phyloP scores from a whole-genome alignment of 2,888 invertebrate genomes.

The Nymphalis urticae region DNA sequence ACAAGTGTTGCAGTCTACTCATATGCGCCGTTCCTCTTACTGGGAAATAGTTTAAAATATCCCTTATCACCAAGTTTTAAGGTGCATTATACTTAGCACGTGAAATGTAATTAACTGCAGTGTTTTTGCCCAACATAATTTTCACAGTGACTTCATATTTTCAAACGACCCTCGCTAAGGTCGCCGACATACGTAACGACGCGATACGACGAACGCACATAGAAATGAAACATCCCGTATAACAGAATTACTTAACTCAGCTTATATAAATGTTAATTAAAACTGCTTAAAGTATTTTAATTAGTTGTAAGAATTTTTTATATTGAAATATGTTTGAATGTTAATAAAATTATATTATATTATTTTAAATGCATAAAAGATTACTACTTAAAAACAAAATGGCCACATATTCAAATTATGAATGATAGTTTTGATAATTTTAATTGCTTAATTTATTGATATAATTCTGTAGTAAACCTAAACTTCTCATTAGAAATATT shows the following conservation, averaged over 20 bases:
- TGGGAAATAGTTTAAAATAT: conserved; percentile 14
- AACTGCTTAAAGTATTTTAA: no score
- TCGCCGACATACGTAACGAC: conserved; percentile 26
- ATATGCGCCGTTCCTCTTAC: conserved; percentile 22
- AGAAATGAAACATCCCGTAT: conserved; percentile 24
- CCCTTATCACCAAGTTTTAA: conserved; percentile 24
- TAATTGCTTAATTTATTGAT: no score
- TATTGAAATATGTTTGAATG: no score
- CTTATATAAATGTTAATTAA: no score
- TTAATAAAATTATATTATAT: no score
- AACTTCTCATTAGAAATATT: no score
- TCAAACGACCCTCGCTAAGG: conserved; percentile 42
- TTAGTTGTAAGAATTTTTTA: no score
- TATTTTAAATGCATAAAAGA: no score
- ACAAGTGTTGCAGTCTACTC: conserved; percentile 31
- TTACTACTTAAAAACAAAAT: no score
- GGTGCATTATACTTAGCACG: conserved; percentile 24
- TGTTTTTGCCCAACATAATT: conserved; percentile 48
- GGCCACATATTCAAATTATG: no score
- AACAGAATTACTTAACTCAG: neutral
- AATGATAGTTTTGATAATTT: no score
- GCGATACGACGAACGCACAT: conserved; percentile 12
- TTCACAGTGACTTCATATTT: conserved; percentile 55
- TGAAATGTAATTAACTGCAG: conserved; percentile 41
- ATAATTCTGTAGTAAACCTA: no score